phyloP scores from a whole-genome alignment of 35 echinoderm and acorn worm genomes.

The Diadema setosum region DNA sequence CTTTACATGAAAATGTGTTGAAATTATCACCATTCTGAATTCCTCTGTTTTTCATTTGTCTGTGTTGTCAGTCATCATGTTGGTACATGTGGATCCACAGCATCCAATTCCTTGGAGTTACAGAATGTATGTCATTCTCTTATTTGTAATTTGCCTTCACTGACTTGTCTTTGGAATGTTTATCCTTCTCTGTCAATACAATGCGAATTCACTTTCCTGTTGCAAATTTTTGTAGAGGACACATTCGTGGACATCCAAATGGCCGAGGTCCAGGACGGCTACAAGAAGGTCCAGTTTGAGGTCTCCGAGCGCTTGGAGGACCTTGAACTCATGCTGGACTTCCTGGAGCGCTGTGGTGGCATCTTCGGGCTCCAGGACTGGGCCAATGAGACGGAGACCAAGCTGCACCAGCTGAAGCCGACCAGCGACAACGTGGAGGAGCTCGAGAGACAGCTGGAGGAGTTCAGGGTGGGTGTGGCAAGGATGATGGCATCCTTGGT shows the following conservation, averaged over 20 bases:
- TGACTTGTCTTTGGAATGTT: too few relatives aligned
- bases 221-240: slow-evolving; percentile 50
- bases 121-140: too few relatives aligned
- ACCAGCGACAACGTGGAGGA: slow-evolving; percentile 60
- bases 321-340: slow-evolving; percentile 82
- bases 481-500: background rate
- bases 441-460: slow-evolving; percentile 70
- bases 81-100: too few relatives aligned
- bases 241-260: slow-evolving; percentile 81
- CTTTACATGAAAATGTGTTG: too few relatives aligned
- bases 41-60: too few relatives aligned
- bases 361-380: slow-evolving; percentile 73
- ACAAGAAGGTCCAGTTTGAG: slow-evolving; percentile 47
- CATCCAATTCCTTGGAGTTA: too few relatives aligned
- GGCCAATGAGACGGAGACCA: slow-evolving; percentile 67
- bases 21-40: too few relatives aligned
- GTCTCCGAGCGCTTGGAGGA: slow-evolving; percentile 70
- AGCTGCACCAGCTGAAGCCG: slow-evolving; percentile 60
- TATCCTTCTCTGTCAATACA: too few relatives aligned
- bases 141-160: too few relatives aligned
- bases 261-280: slow-evolving; percentile 67
- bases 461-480: slow-evolving; percentile 67
- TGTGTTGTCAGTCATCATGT: too few relatives aligned
- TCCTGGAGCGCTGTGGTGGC: slow-evolving; percentile 83
- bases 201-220: too few relatives aligned